Base-by-base conservation (phyloP, 2,113 vertebrate species). In the Notothenia rossii region DNA sequence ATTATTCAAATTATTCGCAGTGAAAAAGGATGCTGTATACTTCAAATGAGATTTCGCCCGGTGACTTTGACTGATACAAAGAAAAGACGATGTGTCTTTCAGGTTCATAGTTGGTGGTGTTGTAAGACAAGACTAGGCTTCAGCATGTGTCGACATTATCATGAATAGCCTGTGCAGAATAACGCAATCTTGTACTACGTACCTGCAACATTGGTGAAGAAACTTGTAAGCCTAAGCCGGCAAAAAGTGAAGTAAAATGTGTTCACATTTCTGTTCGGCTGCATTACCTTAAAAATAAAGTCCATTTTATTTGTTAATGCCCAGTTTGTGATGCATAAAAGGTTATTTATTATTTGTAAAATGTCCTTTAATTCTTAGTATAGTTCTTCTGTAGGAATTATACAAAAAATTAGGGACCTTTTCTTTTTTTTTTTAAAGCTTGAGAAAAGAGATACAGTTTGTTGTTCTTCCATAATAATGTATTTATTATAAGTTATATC, bases 1-100 rank as follows among this genome's bases (percentile, higher is more conserved):
- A 69, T 55, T 78, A 83, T 83, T 84, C 11, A 84, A 76, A 85
- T 71, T 9, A 64, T 59, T 56, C 2, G 22, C 3, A 20, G 54
- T 60, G 59, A 74, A 68, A 74, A 68, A 74, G 10, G 18, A 55
- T 53, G 53, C 12, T 29, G 15, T 15, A 10, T 25, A 66, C 61
- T 79, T 77, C 66, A 78, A 68, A 83, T 69, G 36, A 60, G 72
- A 81, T 68, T 61, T 76, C 14, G 55, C 17, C 48, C 51, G 55
- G 20, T 33, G 17, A 18, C 43, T 68, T 33, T 36, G 48, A 46
- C 17, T 40, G 20, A 22, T 0, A 65, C 29, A 69, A 49, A 29
- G 36, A 2, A 70, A 45, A 77, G 17, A 51, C 5, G 29, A 6
- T 53, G 25, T 70, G 70, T 64, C 22, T 36, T 10, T 5, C n/a